Base-by-base conservation (phyloP, 2,797 vertebrate species). In the Oceanodroma leucorhoa region DNA sequence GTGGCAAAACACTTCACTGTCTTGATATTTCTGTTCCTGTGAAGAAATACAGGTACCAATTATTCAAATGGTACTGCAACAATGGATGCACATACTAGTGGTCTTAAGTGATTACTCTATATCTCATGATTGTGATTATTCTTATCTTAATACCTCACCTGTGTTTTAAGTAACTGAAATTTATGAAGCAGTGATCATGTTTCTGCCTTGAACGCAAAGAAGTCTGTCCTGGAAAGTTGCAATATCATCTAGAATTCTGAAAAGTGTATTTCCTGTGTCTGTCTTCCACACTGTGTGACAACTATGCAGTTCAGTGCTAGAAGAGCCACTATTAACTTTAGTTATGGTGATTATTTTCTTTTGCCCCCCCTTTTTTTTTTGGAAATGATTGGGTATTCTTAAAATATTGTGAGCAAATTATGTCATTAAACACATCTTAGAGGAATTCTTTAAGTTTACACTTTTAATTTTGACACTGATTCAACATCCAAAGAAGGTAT, bases 61-160 rank as follows among this genome's bases (percentile, higher is more conserved):
- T 58, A 40, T 6, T 87, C 27, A 79, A 20, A 14, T 57, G 15
- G 5, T 71, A 21, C 34, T 76, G 22, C 18, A 69, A 1, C 48
- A 34, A 0, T 34, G 27, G 5, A 10, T 53, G 32, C 48, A 16
- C 3, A 0, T 77, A 8, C 2, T 30, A 8, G 17, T 51, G n/a
- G 11, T 84, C n/a, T 55, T 43, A 19, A 3, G 4, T 48, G 20
- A 23, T 81, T 79, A 6, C 21, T 83, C 14, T 46, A 3, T 66
- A 8, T 53, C n/a, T 32, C 21, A 6, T 5, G 1, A 8, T 30
- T 84, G 8, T 67, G 70, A 46, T 81, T 78, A 40, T 80, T 92
- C 41, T 81, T 65, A 29, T 6, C n/a, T 64, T 65, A 38, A 38
- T 78, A 50, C 18, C n/a, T 93, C 53, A 66, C 7, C 18, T 61